Percentiles rank a stretch among this genome's conserved stretches.
Evolutionary conservation across 2,888 invertebrate genomes (phyloP).

Genomic region (Drosophila kanekoi): DNA sequence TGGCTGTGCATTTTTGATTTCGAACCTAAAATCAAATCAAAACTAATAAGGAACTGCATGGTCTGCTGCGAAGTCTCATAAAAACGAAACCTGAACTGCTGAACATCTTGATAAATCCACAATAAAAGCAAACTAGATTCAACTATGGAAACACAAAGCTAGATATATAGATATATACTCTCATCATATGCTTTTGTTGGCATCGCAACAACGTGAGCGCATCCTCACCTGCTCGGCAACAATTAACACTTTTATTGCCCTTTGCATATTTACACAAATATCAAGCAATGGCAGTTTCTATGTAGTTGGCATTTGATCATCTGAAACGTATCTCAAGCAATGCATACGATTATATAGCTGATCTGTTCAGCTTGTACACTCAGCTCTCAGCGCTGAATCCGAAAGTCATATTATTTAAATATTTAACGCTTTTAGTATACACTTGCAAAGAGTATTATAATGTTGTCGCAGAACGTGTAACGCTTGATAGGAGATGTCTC

Average conservation of each 20-base stretch:
- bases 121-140: constrained; percentile 43
- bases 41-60: constrained; percentile 53
- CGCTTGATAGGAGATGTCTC: background rate
- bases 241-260: constrained; percentile 11
- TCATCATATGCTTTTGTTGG: constrained; percentile 1
- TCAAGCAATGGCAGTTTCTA: constrained; percentile 28
- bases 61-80: constrained; percentile 21
- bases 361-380: constrained; percentile 15
- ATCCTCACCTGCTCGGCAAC: constrained; percentile 7
- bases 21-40: constrained; percentile 19
- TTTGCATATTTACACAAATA: constrained; percentile 13
- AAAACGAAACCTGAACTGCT: constrained; percentile 38
- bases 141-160: constrained; percentile 1
- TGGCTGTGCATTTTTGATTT: constrained; percentile 9
- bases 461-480: background rate
- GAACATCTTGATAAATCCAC: constrained; percentile 31
- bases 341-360: constrained; percentile 21
- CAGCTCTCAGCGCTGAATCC: background rate
- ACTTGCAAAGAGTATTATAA: background rate
- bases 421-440: constrained; percentile 5
- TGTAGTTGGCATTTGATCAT: constrained; percentile 32
- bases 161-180: background rate
- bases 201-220: constrained; percentile 11
- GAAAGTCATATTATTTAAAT: constrained; percentile 40
- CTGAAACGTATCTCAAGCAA: constrained; percentile 18